Evolutionary conservation across 2,888 invertebrate genomes (phyloP), one percentile per base, ranked within the genome.

Genomic region (Drosophila nigricruria): DNA sequence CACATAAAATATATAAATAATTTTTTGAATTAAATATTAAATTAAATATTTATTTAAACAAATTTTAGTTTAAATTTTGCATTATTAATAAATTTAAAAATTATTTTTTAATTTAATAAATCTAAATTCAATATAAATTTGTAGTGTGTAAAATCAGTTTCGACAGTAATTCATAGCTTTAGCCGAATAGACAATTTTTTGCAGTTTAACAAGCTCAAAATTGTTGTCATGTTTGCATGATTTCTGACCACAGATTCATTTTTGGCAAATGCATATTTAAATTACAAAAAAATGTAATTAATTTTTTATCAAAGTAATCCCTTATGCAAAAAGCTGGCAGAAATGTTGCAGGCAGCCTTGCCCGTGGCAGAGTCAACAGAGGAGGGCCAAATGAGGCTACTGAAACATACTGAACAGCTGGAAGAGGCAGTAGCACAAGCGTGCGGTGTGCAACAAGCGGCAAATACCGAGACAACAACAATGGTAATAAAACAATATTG

Each of bases 401-500:
- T 32, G 38, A n/a, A 38, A 3, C n/a, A n/a, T n/a, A n/a, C n/a
- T 10, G 47, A 38, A 23, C 16, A 47, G 36, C 47, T 38, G 40
- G 18, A 25, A 43, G 32, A 18, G 38, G 27, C 0, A 18, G 14
- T 0, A 32, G n/a, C 27, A 50, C 16, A 12, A 18, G 38, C 18
- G 34, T 30, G 47, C 32, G 47, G 49, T 20, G 43, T 60, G 54
- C 70, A 70, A 61, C 70, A 70, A 70, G 70, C 60, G 40, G 36
- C 70, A 54, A 47, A 53, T 30, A 18, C 36, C 38, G 27, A 52
- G 50, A 16, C 56, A 69, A 40, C 53, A 70, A 68, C 40, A 59
- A 56, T 50, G 32, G 34, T 42, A 52, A 53, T 62, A 70, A 62
- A 62, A 70, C 45, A 57, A 62, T 70, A 62, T 70, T 70, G 56